Base-by-base conservation (phyloP, 2,797 vertebrate genomes). In the Basileuterus tristriatus region DNA sequence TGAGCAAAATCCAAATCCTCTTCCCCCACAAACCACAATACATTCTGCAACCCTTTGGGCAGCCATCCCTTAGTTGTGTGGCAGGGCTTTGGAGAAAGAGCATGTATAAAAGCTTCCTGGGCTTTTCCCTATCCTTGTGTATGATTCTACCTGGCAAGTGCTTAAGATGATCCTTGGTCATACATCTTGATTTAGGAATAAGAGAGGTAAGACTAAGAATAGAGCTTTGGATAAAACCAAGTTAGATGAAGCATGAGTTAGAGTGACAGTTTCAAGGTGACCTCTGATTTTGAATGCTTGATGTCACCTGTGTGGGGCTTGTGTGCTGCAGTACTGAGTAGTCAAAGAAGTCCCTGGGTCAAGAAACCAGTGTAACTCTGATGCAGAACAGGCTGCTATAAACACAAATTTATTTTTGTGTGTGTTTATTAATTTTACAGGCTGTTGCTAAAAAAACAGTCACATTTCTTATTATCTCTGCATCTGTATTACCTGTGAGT, bases 331-430 rank as follows among this genome's bases (percentile, higher is more conserved):
- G 47, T 0, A 0, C 37, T 49, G 27, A 50, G 41, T 2, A 85
- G n/a, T 23, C 43, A 21, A 1, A 1, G 52, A 52, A 11, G 15
- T 27, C 30, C 14, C 21, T 1, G 1, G 18, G 30, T 47, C 56
- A 37, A 67, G 30, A 9, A 36, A 15, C 19, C 39, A 19, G 32
- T 2, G 9, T 2, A 2, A 37, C 30, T 21, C 15, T 43, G 27
- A 53, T 83, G 26, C 20, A 53, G 46, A 94, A 9, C 22, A 71
- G n/a, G 30, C 46, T 87, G 16, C 50, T 75, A 70, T 4, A 68
- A 89, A 37, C 20, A 52, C 11, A 63, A n/a, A 5, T 64, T 56
- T 60, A 44, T 83, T 70, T 55, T 7, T 78, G 27, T 19, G 6
- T 39, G 10, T 52, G 10, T 49, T 56, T 49, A 53, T 27, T 46